Evolutionary conservation across 2,797 vertebrate species (phyloP), one percentile per base, ranked within the genome.

Genomic region (Picus viridis): DNA sequence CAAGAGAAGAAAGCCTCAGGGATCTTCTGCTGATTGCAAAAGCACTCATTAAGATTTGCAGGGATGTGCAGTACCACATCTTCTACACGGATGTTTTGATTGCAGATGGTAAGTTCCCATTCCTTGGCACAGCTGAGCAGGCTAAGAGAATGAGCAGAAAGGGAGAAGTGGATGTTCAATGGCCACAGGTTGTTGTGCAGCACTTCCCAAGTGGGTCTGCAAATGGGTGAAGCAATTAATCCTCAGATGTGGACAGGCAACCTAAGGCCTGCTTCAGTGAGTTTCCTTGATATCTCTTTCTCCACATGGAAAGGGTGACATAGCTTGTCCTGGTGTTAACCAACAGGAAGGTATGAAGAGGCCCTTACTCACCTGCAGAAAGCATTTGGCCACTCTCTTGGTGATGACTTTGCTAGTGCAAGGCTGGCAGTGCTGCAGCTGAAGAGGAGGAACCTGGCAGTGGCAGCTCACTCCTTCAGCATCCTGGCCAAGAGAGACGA

Each of bases 371-470:
- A 98, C 85, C 98, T 99, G 54, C 97, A 96, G 47, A 97, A 98
- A 81, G 93, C 98, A 32, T 99, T 99, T 86, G 98, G 97, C 26
- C 96, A 93, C 92, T 95, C 97, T 41, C 97, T 97, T 53, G 95
- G 97, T 64, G 98, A 98, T 83, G 97, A 97, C 5, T 95, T 78
- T 7, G 98, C 98, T 86, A 97, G 94, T 74, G 98, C 98, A 81
- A 96, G 99, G 58, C 89, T 98, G 30, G 99, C 99, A 16, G 97
- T 99, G 90, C 97, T 99, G 73, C 97, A 97, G 86, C 97, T 98
- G 93, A 98, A 98, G 98, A 97, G 94, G 69, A 97, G 98, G 82
- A 98, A 98, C 1, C 67, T 97, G 88, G 43, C 78, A 26, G 94
- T 88, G 1, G 98, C 98, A 10, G 97, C 97, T 22, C 96, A 41